These are phyloP conservation scores for Scomber scombrus DNA, from an alignment of 2,113 vertebrate genomes.

Conservation along the genomic window DNA sequence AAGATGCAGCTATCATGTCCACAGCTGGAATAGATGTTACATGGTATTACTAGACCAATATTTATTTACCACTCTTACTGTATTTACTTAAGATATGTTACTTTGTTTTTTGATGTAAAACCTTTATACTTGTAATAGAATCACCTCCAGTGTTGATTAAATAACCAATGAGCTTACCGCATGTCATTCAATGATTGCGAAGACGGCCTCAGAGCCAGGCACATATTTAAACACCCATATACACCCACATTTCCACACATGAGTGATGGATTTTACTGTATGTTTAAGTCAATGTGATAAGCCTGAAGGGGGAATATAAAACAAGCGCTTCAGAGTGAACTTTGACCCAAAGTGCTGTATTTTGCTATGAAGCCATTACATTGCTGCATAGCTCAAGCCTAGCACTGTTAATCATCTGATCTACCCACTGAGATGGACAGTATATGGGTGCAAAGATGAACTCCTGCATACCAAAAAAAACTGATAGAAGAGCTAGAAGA, in stretches of 20 bases:
- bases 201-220: constrained; percentile 1
- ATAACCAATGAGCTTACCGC: constrained; percentile 9
- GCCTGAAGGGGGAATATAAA: constrained; percentile 18
- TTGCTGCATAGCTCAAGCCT: not conserved
- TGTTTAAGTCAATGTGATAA: constrained; percentile 14
- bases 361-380: not conserved
- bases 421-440: not conserved
- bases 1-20: constrained; percentile 25
- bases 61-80: constrained; percentile 2
- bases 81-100: not conserved
- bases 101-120: constrained; percentile 1
- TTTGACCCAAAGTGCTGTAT: not conserved
- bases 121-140: not conserved
- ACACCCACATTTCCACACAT: constrained; percentile 15
- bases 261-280: constrained; percentile 6
- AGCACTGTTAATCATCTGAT: not conserved
- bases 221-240: constrained; percentile 9
- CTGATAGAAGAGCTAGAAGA: not conserved
- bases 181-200: not conserved
- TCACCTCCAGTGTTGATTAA: not conserved
- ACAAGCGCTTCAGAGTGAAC: constrained; percentile 23
- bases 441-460: not conserved
- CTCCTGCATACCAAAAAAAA: not conserved
- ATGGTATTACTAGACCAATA: constrained; percentile 15
- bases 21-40: not conserved